phyloP scores from a whole-genome alignment of 2,797 vertebrate species.

The Myotis planiceps region DNA sequence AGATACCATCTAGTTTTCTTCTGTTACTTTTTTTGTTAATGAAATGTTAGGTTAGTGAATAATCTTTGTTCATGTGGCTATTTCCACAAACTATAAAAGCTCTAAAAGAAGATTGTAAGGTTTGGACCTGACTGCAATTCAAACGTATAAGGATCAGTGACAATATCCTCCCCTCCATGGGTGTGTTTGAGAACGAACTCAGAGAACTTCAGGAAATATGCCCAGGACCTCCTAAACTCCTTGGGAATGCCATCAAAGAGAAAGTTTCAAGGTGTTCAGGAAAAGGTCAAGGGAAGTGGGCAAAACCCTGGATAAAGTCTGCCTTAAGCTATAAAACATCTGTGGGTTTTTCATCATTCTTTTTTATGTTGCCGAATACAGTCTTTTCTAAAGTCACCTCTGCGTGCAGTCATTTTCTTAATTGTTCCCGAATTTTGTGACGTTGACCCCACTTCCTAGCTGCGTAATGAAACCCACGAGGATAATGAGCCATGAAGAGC shows the following conservation, averaged over 20 bases:
- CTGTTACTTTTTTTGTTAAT: neutral
- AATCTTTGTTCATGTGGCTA: neutral
- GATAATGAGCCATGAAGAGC: slow-evolving; percentile 65
- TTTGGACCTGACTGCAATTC: neutral
- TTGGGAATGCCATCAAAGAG: slow-evolving; percentile 44
- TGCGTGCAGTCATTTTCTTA: slow-evolving; percentile 67
- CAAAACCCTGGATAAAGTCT: slow-evolving; percentile 6
- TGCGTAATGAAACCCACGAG: slow-evolving; percentile 5
- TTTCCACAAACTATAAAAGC: slow-evolving; percentile 41
- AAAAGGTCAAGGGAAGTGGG: slow-evolving; percentile 17
- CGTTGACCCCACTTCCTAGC: slow-evolving; percentile 45
- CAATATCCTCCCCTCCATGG: slow-evolving; percentile 15
- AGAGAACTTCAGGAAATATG: slow-evolving; percentile 61
- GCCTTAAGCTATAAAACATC: slow-evolving; percentile 46
- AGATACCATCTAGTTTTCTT: slow-evolving; percentile 11
- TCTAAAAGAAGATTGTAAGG: neutral
- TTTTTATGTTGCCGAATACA: slow-evolving; percentile 46
- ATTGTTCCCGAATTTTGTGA: slow-evolving; percentile 63
- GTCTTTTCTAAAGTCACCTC: slow-evolving; percentile 59
- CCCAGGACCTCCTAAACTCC: slow-evolving; percentile 14
- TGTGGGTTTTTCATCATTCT: slow-evolving; percentile 48
- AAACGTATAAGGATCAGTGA: slow-evolving; percentile 5
- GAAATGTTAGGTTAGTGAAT: neutral
- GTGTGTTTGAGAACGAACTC: slow-evolving; percentile 50
- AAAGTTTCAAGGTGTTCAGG: slow-evolving; percentile 39